Conservation (phyloP, 2,888 invertebrate genomes). For the Lottia gigantea region DNA sequence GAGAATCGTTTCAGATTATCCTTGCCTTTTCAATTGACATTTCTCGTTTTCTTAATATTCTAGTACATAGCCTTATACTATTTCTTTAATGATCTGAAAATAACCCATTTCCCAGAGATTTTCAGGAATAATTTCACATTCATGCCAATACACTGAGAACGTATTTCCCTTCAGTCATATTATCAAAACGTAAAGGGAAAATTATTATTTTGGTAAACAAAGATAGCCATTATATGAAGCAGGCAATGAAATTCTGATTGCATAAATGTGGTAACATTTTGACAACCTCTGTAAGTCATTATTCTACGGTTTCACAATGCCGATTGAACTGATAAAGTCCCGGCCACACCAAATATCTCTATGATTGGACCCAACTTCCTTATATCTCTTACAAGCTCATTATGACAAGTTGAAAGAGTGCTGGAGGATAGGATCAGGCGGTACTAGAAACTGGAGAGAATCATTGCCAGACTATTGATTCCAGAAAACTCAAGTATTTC, state of each 20-base stretch:
- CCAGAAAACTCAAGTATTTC: constrained; percentile 1
- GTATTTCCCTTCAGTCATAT: not conserved
- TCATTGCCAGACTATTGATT: constrained; percentile 6
- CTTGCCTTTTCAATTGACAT: too few relatives aligned
- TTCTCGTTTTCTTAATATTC: too few relatives aligned
- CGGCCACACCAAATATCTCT: constrained; percentile 9
- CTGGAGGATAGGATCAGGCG: constrained; percentile 1
- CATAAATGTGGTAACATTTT: constrained; percentile 7
- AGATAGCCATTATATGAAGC: constrained; percentile 1
- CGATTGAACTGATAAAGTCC: constrained; percentile 4
- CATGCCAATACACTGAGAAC: not conserved
- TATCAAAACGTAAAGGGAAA: not conserved
- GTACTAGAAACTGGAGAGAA: not conserved
- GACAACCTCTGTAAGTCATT: constrained; percentile 11
- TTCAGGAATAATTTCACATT: too few relatives aligned
- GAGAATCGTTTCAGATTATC: too few relatives aligned
- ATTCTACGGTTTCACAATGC: not conserved
- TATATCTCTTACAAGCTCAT: not conserved
- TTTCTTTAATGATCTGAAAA: too few relatives aligned
- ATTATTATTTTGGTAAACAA: not conserved
- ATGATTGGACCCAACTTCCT: constrained; percentile 10
- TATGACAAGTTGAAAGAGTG: constrained; percentile 8
- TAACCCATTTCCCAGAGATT: too few relatives aligned
- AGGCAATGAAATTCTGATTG: constrained; percentile 4
- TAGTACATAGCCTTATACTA: too few relatives aligned